phyloP scores from a whole-genome alignment of 2,797 vertebrate species.

The Taeniopygia guttata region DNA sequence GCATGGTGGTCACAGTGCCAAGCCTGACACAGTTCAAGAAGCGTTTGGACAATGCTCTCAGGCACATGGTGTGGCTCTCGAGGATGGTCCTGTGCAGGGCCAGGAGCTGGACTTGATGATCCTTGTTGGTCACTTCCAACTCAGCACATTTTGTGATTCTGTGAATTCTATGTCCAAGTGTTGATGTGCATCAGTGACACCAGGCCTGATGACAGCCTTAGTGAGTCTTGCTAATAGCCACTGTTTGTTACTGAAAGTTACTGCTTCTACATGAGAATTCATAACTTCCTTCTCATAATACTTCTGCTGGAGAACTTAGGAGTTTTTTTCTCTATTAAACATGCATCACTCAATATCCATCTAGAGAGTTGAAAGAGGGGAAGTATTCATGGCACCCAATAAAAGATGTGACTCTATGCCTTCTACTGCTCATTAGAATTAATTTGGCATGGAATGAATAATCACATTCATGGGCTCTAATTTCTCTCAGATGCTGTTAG shows the following conservation, averaged over 20 bases:
- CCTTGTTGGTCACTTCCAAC: background rate
- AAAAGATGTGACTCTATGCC: background rate
- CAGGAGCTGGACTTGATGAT: background rate
- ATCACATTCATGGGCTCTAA: background rate
- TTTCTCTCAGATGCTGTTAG: background rate
- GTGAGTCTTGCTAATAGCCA: background rate
- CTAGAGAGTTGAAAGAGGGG: background rate
- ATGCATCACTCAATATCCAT: background rate
- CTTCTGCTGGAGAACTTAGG: background rate
- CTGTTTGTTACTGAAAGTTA: background rate
- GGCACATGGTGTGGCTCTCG: background rate
- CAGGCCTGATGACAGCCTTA: background rate
- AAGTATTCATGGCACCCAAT: background rate
- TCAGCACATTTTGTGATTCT: background rate
- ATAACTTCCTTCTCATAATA: background rate
- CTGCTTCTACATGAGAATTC: background rate
- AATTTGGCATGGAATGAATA: background rate
- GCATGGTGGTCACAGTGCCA: background rate
- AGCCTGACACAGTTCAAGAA: background rate
- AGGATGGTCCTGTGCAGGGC: background rate
- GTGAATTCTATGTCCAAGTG: background rate
- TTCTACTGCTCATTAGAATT: background rate
- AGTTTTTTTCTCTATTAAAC: background rate
- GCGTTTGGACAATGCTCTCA: background rate
- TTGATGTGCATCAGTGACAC: background rate